Percentiles rank a stretch among this genome's conserved stretches.
These are phyloP conservation scores for Aethes cnicana DNA, from an alignment of 2,888 invertebrate species.

Conservation along the genomic window DNA sequence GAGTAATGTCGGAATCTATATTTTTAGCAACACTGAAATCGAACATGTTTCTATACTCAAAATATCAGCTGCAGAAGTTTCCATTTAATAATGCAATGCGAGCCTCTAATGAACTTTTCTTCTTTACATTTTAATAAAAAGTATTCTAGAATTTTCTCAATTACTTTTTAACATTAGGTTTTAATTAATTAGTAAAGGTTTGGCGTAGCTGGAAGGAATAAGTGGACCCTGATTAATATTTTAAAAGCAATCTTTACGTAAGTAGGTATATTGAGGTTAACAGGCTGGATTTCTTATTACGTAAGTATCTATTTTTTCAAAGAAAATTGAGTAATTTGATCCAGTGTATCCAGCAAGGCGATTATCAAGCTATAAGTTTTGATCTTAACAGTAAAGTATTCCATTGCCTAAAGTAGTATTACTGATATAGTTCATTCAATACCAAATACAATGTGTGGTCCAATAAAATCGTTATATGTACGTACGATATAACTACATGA, in stretches of 20 bases:
- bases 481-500: conserved; percentile 37
- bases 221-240: conserved; percentile 51
- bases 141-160: conserved; percentile 7
- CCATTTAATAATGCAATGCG: not conserved
- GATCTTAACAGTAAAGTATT: no score
- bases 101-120: not conserved
- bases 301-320: not conserved
- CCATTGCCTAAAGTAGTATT: conserved; percentile 20
- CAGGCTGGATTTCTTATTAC: conserved; percentile 6
- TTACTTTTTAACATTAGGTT: conserved; percentile 6
- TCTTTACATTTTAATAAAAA: conserved; percentile 8
- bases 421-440: conserved; percentile 23
- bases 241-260: conserved; percentile 9
- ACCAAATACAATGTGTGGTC: conserved; percentile 44
- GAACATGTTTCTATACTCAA: not conserved
- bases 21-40: no score
- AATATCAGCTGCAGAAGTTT: not conserved
- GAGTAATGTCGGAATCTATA: no score
- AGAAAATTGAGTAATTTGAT: no score
- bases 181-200: conserved; percentile 24
- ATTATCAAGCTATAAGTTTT: no score
- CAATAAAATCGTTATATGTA: conserved; percentile 44
- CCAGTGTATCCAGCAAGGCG: conserved; percentile 4
- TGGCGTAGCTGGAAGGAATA: conserved; percentile 53
- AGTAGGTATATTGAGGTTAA: not conserved